Percentiles rank a stretch among this genome's conserved stretches.
phyloP scores from a whole-genome alignment of 2,113 vertebrate genomes.

The Cnemophilus loriae region DNA sequence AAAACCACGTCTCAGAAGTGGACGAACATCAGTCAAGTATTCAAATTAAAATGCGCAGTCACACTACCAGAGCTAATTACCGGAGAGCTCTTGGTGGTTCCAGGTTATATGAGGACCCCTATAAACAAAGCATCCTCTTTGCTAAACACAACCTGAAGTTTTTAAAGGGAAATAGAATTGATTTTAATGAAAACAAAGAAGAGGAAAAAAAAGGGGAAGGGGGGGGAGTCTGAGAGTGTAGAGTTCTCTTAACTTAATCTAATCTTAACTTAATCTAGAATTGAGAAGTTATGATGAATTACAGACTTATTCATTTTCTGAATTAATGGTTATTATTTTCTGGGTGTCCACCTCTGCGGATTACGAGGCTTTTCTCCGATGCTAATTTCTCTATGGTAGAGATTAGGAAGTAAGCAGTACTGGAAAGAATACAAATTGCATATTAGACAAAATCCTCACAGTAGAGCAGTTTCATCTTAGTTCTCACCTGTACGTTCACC shows the following conservation, averaged over 20 bases:
- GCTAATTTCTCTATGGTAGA: neutral
- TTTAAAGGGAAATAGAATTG: neutral
- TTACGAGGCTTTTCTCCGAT: neutral
- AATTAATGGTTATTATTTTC: neutral
- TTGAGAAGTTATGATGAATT: neutral
- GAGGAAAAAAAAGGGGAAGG: rapidly evolving
- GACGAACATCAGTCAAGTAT: neutral
- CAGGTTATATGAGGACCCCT: neutral
- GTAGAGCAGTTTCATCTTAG: neutral
- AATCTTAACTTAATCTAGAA: neutral
- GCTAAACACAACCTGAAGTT: neutral
- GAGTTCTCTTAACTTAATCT: neutral
- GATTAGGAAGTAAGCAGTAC: neutral
- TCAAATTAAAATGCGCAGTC: neutral
- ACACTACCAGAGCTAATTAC: neutral
- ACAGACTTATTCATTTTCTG: neutral
- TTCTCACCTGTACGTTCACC: neutral
- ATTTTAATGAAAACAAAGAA: neutral
- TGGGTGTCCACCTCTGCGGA: neutral
- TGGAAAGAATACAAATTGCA: neutral
- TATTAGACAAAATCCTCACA: neutral
- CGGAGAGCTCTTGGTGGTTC: neutral
- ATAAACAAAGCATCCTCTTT: neutral
- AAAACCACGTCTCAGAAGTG: neutral
- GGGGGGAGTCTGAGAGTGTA: neutral